Percentiles rank a stretch among this genome's conserved stretches.
Conservation (phyloP, 2,797 vertebrate genomes). For the Sebastes oblongus region DNA sequence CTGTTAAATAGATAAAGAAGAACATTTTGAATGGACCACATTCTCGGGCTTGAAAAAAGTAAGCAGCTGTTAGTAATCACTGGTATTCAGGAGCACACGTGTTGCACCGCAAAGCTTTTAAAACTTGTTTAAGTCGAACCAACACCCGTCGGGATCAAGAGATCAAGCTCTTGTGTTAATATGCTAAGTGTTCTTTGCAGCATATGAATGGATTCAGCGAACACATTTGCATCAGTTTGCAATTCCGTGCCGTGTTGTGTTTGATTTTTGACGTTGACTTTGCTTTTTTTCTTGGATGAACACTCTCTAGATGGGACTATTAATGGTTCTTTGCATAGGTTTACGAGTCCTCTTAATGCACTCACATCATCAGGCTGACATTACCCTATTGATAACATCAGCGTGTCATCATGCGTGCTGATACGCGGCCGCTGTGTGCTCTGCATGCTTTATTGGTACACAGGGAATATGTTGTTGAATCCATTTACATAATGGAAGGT, state of each 20-base stretch:
- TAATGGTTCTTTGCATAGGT: conserved; percentile 33
- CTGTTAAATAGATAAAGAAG: conserved; percentile 25
- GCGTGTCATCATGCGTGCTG: conserved; percentile 26
- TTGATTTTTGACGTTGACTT: conserved; percentile 40
- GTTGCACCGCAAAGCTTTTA: conserved; percentile 31
- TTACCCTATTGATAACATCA: conserved; percentile 36
- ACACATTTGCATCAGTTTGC: conserved; percentile 42
- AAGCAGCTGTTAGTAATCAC: conserved; percentile 33
- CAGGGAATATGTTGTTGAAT: conserved; percentile 21
- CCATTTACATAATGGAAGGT: conserved; percentile 54
- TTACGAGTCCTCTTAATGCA: conserved; percentile 40
- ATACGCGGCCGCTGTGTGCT: neutral
- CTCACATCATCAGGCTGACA: conserved; percentile 41
- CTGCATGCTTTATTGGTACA: conserved; percentile 34
- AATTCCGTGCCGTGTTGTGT: neutral
- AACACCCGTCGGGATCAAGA: conserved; percentile 42
- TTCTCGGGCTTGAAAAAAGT: conserved; percentile 8
- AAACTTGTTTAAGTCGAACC: conserved; percentile 28
- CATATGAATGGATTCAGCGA: conserved; percentile 24
- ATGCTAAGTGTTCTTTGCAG: conserved; percentile 29
- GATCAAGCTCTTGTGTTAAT: conserved; percentile 38
- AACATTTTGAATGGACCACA: conserved; percentile 30
- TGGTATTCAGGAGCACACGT: conserved; percentile 12
- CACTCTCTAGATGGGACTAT: conserved; percentile 30
- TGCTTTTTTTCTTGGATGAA: conserved; percentile 19